Conservation (phyloP, 2,113 vertebrate species). For the Mugil cephalus region DNA sequence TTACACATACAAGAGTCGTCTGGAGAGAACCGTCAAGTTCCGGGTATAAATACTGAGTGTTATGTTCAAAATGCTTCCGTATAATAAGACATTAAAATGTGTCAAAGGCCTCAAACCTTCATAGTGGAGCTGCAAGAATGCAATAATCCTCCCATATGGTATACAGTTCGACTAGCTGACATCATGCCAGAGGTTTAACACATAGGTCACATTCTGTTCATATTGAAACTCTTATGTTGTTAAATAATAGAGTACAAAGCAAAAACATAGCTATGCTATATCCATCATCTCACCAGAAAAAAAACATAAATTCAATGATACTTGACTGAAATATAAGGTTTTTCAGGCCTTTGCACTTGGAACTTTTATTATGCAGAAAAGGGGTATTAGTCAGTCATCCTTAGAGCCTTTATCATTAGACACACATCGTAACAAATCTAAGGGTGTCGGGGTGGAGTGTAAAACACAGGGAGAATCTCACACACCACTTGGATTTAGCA, state of each 20-base stretch:
- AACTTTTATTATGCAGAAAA: background rate
- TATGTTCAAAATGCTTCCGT: background rate
- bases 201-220: constrained; percentile 34
- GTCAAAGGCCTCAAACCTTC: background rate
- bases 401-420: constrained; percentile 38
- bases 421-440: constrained; percentile 36
- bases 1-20: background rate
- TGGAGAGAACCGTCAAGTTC: background rate
- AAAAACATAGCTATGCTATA: constrained; percentile 22
- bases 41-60: background rate
- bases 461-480: constrained; percentile 4
- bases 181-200: constrained; percentile 6
- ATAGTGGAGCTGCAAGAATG: background rate
- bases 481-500: constrained; percentile 5
- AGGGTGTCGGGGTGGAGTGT: constrained; percentile 2
- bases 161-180: constrained; percentile 8
- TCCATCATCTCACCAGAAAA: constrained; percentile 32
- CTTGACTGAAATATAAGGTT: constrained; percentile 36
- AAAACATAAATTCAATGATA: constrained; percentile 37
- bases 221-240: constrained; percentile 33
- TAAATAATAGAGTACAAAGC: constrained; percentile 35
- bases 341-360: constrained; percentile 49
- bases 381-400: constrained; percentile 24
- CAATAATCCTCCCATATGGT: constrained; percentile 4
- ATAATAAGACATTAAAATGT: background rate